phyloP scores from a whole-genome alignment of 2,888 invertebrate genomes.

The Plutella xylostella region DNA sequence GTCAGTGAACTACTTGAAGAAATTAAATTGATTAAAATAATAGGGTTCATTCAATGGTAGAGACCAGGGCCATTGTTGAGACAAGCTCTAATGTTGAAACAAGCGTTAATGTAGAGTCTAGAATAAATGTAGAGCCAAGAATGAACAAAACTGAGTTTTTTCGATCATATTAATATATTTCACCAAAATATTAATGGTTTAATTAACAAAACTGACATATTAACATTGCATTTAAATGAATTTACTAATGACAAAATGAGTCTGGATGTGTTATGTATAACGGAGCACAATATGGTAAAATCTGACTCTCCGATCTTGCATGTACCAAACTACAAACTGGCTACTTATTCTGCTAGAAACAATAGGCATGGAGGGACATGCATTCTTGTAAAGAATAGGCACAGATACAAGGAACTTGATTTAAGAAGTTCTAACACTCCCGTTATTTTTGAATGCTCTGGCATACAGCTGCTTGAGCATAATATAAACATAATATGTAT shows the following conservation, averaged over 20 bases:
- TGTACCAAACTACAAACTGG: neutral
- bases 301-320: neutral
- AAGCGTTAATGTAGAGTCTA: too few species aligned
- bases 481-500: conserved; percentile 11
- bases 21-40: too few species aligned
- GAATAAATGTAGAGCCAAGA: too few species aligned
- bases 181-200: conserved; percentile 2
- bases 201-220: neutral
- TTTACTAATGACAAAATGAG: neutral
- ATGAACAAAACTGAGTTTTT: neutral
- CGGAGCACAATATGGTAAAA: neutral
- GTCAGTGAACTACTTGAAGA: too few species aligned
- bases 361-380: neutral
- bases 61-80: too few species aligned
- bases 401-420: neutral
- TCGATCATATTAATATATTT: neutral
- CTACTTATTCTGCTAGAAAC: neutral
- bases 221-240: neutral
- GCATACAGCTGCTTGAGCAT: conserved; percentile 2
- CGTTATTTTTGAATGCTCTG: neutral
- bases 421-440: neutral
- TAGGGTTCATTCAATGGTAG: too few species aligned
- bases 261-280: neutral
- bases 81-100: too few species aligned
- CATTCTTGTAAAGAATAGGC: neutral